These are phyloP conservation scores for Leucophenga varia DNA, from an alignment of 1,140 invertebrate genomes.

Conservation along the genomic window DNA sequence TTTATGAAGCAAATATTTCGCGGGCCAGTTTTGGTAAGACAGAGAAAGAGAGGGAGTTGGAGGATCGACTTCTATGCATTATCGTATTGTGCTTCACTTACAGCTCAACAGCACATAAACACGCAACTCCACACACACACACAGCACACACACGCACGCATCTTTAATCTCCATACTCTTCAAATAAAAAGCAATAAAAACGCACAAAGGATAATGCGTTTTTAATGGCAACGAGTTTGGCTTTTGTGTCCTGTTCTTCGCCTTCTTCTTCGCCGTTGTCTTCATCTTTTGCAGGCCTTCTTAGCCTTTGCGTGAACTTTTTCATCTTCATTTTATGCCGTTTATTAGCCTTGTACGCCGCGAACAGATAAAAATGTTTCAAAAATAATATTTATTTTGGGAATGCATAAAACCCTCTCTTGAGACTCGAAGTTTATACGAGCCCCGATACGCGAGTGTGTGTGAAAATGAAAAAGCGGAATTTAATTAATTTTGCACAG, in stretches of 20 bases:
- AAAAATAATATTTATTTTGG: slow-evolving; percentile 40
- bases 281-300: slow-evolving; percentile 33
- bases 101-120: slow-evolving; percentile 44
- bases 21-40: slow-evolving; percentile 18
- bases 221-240: slow-evolving; percentile 51
- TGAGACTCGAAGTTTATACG: slow-evolving; percentile 7
- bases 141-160: slow-evolving; percentile 15
- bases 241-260: no score
- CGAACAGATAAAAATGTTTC: slow-evolving; percentile 36
- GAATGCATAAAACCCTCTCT: slow-evolving; percentile 21
- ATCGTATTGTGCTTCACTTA: slow-evolving; percentile 38
- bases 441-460: slow-evolving; percentile 4
- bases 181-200: slow-evolving; percentile 51
- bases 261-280: no score
- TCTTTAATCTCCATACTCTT: slow-evolving; percentile 30
- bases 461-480: slow-evolving; percentile 11
- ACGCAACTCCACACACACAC: slow-evolving; percentile 23
- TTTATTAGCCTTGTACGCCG: slow-evolving; percentile 20
- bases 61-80: slow-evolving; percentile 30
- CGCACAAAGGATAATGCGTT: slow-evolving; percentile 51
- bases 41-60: no score
- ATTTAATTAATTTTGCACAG: slow-evolving; percentile 6
- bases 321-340: slow-evolving; percentile 11
- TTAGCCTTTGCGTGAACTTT: slow-evolving; percentile 19
- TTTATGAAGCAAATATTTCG: slow-evolving; percentile 12